Conservation (phyloP, 2,113 vertebrate genomes). For the Sterna hirundo region DNA sequence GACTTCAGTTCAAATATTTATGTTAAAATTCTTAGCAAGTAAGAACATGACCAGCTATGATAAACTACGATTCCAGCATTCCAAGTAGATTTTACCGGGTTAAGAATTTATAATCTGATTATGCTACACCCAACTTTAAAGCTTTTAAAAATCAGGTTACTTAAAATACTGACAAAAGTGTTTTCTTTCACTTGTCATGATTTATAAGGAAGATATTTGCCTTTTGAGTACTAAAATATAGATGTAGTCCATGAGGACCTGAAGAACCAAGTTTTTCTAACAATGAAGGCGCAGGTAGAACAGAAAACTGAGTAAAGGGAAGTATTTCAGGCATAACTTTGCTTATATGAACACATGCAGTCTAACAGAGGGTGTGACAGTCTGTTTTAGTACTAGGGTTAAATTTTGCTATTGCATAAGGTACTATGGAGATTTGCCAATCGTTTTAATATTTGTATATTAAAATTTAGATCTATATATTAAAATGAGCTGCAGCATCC, state of each 20-base stretch:
- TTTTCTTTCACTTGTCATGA: neutral
- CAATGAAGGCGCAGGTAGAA: neutral
- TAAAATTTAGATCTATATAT: neutral
- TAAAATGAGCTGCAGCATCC: neutral
- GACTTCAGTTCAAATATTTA: conserved; percentile 52
- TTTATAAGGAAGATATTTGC: neutral
- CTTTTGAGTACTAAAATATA: neutral
- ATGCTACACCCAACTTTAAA: conserved; percentile 11
- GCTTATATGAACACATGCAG: neutral
- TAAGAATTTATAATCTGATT: conserved; percentile 70
- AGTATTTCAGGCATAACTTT: neutral
- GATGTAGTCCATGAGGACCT: neutral
- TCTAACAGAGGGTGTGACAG: neutral
- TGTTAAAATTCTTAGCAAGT: conserved; percentile 60
- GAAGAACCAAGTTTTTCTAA: neutral
- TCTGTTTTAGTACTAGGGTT: neutral
- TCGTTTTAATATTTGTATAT: neutral
- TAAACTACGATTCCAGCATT: conserved; percentile 59
- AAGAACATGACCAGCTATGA: conserved; percentile 56
- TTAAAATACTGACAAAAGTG: neutral
- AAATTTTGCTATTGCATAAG: neutral
- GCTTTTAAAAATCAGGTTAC: conserved; percentile 22
- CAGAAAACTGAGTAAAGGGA: neutral
- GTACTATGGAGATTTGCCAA: neutral
- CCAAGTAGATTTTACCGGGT: conserved; percentile 50